Conservation (phyloP, 2,888 invertebrate species). For the Nemoura dubitans region DNA sequence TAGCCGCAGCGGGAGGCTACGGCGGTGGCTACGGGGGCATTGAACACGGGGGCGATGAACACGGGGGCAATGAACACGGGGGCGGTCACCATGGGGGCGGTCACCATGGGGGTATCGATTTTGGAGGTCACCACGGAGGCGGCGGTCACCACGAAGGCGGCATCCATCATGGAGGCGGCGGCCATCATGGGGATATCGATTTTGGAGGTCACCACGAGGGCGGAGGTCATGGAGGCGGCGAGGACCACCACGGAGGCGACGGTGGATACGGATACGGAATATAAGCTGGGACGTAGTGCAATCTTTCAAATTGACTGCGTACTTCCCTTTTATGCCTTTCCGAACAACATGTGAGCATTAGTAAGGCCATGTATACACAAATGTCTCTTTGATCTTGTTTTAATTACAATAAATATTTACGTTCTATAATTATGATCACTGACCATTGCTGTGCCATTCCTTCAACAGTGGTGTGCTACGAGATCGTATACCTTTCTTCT, state of each 20-base stretch:
- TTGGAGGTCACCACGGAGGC: not conserved
- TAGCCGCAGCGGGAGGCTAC: not conserved
- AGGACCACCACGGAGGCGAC: not conserved
- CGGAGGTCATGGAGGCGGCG: not conserved
- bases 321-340: too few relatives aligned
- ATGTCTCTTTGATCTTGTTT: too few relatives aligned
- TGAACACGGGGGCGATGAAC: not conserved
- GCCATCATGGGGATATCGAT: not conserved
- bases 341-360: too few relatives aligned
- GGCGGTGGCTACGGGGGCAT: not conserved
- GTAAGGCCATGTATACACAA: too few relatives aligned
- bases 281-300: not conserved
- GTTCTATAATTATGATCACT: too few relatives aligned
- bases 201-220: not conserved
- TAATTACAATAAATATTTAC: too few relatives aligned
- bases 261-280: not conserved
- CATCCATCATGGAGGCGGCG: not conserved
- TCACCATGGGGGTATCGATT: too few relatives aligned
- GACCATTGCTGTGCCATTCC: too few relatives aligned
- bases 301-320: not conserved
- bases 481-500: too few relatives aligned
- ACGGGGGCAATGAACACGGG: not conserved
- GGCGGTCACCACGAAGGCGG: conserved; percentile 16
- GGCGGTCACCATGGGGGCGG: not conserved
- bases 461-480: too few relatives aligned